These are phyloP conservation scores for Drosophila orena DNA, from an alignment of 1,140 invertebrate genomes.

Conservation along the genomic window DNA sequence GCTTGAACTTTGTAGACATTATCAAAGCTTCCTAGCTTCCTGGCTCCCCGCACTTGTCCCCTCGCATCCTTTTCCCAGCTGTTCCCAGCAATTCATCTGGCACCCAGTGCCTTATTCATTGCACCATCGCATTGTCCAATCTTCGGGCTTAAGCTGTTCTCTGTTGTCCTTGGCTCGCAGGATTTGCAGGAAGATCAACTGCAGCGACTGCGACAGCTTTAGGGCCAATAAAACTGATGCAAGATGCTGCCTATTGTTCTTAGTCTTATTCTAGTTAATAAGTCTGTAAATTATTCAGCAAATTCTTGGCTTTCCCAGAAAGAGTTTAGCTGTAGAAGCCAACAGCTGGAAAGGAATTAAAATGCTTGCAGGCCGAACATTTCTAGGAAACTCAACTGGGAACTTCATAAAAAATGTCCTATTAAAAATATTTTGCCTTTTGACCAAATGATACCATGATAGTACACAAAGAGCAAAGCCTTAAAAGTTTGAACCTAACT, in stretches of 20 bases:
- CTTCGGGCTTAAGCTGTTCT: constrained; percentile 23
- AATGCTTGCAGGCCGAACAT: too few relatives aligned
- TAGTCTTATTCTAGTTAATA: constrained; percentile 1
- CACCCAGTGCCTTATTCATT: not conserved
- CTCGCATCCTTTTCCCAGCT: not conserved
- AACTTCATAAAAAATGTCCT: too few relatives aligned
- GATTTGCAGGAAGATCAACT: constrained; percentile 38
- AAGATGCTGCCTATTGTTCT: not conserved
- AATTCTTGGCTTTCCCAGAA: not conserved
- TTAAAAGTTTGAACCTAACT: not conserved
- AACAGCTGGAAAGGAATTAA: not conserved
- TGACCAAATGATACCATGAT: not conserved
- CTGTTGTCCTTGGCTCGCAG: constrained; percentile 12
- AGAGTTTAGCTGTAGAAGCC: not conserved
- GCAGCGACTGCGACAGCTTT: constrained; percentile 1
- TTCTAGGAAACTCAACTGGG: too few relatives aligned
- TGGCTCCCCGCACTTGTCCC: too few relatives aligned
- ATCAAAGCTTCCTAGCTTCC: constrained; percentile 43
- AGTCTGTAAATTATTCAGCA: not conserved
- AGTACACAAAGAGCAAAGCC: not conserved
- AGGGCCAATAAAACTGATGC: constrained; percentile 6
- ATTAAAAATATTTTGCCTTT: not conserved
- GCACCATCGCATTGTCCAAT: constrained; percentile 19
- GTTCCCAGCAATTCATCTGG: constrained; percentile 2
- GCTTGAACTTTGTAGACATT: constrained; percentile 63